Base-by-base conservation (phyloP, 2,797 vertebrate species). In the Danio jaintianensis region DNA sequence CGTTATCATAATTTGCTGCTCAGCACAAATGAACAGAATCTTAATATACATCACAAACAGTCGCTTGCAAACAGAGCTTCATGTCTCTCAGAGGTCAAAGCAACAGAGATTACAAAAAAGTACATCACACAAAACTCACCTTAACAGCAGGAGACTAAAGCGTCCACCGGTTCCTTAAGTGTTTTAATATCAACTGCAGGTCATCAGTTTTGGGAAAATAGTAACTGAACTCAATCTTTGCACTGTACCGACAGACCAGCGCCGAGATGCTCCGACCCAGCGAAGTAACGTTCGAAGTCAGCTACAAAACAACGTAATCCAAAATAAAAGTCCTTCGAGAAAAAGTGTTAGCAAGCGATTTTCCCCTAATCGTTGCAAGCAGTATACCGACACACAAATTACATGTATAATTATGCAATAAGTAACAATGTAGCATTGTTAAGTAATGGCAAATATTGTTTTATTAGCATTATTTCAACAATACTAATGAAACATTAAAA, bases 81-180 rank as follows among this genome's bases (percentile, higher is more conserved):
- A 22, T 75, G 16, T 56, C 6, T 29, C 58, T 64, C 74, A 66
- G 38, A 76, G 74, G 74, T 76, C 74, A 76, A 12, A 75, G 74
- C 18, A 29, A 66, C 36, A 42, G 18, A 29, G 48, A 53, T 55
- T 42, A n/a, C 61, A 18, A 12, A 13, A 5, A 22, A 64, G 43
- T 48, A 13, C 29, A 20, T 16, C 59, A 66, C 38, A 9, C 7
- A 12, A 55, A 76, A 43, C 73, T 50, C 22, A 78, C 75, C 53
- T 66, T 38, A 9, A 69, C 15, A 47, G 43, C 42, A 38, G 5
- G 50, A 6, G 62, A 22, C 38, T 50, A 43, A 11, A 6, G 4
- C 58, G 52, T 48, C 64, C 42, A 38, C 20, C 5, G 15, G 40
- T 7, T 67, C n/a, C 53, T 55, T 59, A 7, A 10, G 1, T 59